Conservation (phyloP, 2,888 invertebrate genomes). For the Heliconius hortense region DNA sequence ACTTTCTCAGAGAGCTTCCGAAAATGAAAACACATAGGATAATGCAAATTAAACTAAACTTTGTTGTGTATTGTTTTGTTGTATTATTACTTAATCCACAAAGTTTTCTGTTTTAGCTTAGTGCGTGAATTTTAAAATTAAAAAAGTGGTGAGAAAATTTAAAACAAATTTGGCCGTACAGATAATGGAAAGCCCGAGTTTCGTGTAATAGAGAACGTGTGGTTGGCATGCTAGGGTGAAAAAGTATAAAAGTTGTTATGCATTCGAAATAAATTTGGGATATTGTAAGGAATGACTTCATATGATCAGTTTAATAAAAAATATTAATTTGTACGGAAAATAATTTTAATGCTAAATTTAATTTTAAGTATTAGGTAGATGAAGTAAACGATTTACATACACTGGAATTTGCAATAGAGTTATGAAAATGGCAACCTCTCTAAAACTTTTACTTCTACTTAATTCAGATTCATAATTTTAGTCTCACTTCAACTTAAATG, state of each 20-base stretch:
- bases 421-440: slow-evolving; percentile 43
- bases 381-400: slow-evolving; percentile 22
- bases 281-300: slow-evolving; percentile 47
- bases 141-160: slow-evolving; percentile 64
- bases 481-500: slow-evolving; percentile 70
- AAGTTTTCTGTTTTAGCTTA: slow-evolving; percentile 48
- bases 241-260: slow-evolving; percentile 74
- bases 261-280: slow-evolving; percentile 54
- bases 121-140: slow-evolving; percentile 62
- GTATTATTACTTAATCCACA: slow-evolving; percentile 54
- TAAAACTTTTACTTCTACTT: slow-evolving; percentile 63
- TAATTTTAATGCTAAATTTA: background rate
- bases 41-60: background rate
- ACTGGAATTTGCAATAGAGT: slow-evolving; percentile 27
- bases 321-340: background rate
- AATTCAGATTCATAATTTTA: slow-evolving; percentile 65
- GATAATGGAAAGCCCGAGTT: slow-evolving; percentile 78
- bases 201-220: slow-evolving; percentile 74
- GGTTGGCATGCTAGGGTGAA: slow-evolving; percentile 76
- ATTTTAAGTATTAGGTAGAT: slow-evolving; percentile 3
- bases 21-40: slow-evolving; percentile 46
- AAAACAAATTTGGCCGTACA: slow-evolving; percentile 72
- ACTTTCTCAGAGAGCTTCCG: slow-evolving; percentile 21
- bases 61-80: background rate
- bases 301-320: background rate